Conservation (phyloP, 2,113 vertebrate genomes). For the Sander lucioperca region DNA sequence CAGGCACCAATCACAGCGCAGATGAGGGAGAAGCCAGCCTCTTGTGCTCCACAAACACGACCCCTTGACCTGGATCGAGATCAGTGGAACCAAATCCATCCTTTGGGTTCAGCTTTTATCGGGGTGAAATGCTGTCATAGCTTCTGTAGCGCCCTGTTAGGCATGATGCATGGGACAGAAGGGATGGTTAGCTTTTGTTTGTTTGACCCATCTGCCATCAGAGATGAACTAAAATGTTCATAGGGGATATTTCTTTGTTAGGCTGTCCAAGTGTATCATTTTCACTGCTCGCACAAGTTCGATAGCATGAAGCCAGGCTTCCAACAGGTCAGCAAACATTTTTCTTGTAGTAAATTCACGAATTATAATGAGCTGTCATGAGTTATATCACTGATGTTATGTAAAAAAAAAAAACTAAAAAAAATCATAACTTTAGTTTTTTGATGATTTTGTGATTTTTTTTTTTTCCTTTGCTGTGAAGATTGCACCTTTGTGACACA, state of each 20-base stretch:
- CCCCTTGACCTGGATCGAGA: slow-evolving; percentile 72
- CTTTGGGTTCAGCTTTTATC: slow-evolving; percentile 56
- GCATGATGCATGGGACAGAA: slow-evolving; percentile 49
- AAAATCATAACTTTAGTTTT: neutral
- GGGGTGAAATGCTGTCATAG: slow-evolving; percentile 61
- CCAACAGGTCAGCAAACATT: neutral
- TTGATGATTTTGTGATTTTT: neutral
- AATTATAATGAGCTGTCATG: neutral
- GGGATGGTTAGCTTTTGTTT: slow-evolving; percentile 33
- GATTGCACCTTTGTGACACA: slow-evolving; percentile 4
- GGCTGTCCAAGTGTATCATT: slow-evolving; percentile 12
- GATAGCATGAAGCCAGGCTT: neutral
- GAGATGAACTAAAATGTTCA: slow-evolving; percentile 35
- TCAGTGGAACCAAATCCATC: slow-evolving; percentile 61
- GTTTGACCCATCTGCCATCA: slow-evolving; percentile 58
- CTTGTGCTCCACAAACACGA: slow-evolving; percentile 61
- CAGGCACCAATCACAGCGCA: slow-evolving; percentile 59
- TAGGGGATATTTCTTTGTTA: slow-evolving; percentile 26
- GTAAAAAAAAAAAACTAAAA: too few relatives aligned
- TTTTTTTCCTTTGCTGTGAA: neutral
- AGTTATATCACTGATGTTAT: neutral
- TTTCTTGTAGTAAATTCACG: neutral
- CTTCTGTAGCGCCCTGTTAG: slow-evolving; percentile 42
- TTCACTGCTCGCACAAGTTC: slow-evolving; percentile 12
- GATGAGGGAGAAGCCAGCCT: slow-evolving; percentile 39